Conservation (phyloP, 2,113 vertebrate species). For the Piaya cayana region DNA sequence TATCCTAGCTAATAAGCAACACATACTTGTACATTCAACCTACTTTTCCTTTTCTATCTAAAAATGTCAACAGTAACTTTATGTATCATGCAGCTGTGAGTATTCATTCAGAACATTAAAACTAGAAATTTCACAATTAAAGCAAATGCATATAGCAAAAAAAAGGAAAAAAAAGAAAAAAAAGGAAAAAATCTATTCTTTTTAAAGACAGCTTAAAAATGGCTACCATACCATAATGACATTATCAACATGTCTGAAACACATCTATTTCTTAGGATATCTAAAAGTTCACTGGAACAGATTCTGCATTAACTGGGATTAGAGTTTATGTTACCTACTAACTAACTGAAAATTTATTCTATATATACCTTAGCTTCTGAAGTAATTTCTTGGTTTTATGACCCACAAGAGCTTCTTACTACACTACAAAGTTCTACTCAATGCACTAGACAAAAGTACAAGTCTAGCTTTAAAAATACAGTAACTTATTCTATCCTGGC, state of each 20-base stretch:
- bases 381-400: neutral
- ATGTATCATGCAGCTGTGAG: accelerated
- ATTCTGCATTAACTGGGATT: neutral
- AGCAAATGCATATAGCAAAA: neutral
- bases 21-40: neutral
- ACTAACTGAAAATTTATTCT: neutral
- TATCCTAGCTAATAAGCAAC: neutral
- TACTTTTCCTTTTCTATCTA: neutral
- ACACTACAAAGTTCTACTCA: neutral
- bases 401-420: neutral
- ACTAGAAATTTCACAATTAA: neutral
- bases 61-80: neutral
- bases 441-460: neutral
- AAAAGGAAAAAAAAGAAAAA: neutral
- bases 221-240: neutral
- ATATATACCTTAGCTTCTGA: neutral
- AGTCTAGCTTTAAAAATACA: neutral
- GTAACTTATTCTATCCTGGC: neutral
- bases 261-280: neutral
- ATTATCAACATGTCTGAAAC: neutral
- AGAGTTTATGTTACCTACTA: neutral
- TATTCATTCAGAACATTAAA: neutral
- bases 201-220: neutral
- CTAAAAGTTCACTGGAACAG: neutral
- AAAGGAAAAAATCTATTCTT: neutral